These are phyloP conservation scores for Aspidiotus destructor DNA, from an alignment of 2,888 invertebrate species.

Conservation along the genomic window DNA sequence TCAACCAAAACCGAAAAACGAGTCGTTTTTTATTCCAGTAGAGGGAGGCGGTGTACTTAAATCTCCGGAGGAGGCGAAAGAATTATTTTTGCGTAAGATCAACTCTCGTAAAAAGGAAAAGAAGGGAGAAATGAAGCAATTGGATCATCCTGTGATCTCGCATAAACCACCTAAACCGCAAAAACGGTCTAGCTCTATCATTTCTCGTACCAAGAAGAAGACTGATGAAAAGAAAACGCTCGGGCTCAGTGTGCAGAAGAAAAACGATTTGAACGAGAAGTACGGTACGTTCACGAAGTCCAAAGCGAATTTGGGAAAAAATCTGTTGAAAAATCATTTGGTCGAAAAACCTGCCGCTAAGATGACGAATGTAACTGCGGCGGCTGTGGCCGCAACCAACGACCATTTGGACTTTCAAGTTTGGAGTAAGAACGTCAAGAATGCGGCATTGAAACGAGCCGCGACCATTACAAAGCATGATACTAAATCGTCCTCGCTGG, in stretches of 20 bases:
- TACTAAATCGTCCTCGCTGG: background rate
- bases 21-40: conserved; percentile 38
- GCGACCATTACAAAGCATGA: conserved; percentile 24
- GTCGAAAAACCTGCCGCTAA: conserved; percentile 5
- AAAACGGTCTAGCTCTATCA: conserved; percentile 40
- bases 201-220: background rate
- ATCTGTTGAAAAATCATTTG: conserved; percentile 21
- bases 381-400: background rate
- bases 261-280: conserved; percentile 11
- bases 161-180: conserved; percentile 64
- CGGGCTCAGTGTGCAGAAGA: background rate
- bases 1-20: conserved; percentile 35
- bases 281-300: conserved; percentile 21
- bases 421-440: conserved; percentile 8
- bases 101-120: conserved; percentile 16
- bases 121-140: background rate
- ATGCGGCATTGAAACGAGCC: conserved; percentile 15
- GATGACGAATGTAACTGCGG: conserved; percentile 10
- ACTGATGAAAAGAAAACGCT: background rate
- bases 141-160: conserved; percentile 44
- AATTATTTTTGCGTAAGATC: conserved; percentile 20
- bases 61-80: conserved; percentile 24
- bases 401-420: conserved; percentile 5
- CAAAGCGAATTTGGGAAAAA: conserved; percentile 22
- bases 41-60: conserved; percentile 32